phyloP scores from a whole-genome alignment of 2,888 invertebrate genomes.

The Peribatodes rhomboidaria region DNA sequence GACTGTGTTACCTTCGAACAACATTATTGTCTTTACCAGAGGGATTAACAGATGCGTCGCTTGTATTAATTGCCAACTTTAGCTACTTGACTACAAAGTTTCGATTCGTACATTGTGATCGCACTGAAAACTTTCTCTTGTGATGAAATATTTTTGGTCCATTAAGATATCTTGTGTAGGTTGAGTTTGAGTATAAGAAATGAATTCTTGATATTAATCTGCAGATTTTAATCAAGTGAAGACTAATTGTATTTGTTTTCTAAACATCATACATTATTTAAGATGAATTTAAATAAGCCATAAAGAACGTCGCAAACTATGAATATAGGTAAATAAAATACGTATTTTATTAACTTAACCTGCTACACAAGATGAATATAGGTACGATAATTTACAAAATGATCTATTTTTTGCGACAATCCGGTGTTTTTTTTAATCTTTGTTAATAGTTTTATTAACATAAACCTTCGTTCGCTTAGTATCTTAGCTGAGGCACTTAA shows the following conservation, averaged over 20 bases:
- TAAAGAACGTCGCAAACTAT: too few species aligned
- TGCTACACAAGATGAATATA: too few species aligned
- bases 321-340: too few species aligned
- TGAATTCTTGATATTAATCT: not conserved
- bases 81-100: not conserved
- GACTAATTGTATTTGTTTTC: not conserved
- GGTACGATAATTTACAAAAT: too few species aligned
- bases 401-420: too few species aligned
- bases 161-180: not conserved
- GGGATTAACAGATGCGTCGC: not conserved
- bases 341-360: too few species aligned
- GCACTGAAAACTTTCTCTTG: not conserved
- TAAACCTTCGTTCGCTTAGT: too few species aligned
- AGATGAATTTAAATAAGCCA: too few species aligned
- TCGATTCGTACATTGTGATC: not conserved
- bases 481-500: too few species aligned
- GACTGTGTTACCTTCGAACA: constrained; percentile 21
- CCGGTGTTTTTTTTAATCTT: too few species aligned
- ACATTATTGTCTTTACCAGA: constrained; percentile 13
- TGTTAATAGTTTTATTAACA: too few species aligned
- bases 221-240: not conserved
- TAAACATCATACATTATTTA: not conserved
- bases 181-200: not conserved
- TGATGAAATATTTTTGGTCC: not conserved
- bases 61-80: not conserved